phyloP scores from a whole-genome alignment of 2,797 vertebrate species.

The Cephalopachus bancanus region DNA sequence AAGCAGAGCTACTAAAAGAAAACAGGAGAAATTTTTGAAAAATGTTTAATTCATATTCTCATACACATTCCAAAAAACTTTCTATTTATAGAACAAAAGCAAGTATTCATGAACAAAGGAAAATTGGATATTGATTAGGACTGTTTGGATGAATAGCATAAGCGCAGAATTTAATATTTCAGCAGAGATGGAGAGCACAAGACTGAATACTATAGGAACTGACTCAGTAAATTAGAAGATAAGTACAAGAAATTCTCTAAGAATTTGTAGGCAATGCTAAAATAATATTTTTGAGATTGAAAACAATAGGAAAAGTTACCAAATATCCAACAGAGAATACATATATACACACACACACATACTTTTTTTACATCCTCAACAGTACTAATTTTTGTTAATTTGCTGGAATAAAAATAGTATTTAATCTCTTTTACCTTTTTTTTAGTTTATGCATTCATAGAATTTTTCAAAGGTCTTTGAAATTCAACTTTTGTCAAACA shows the following conservation, averaged over 20 bases:
- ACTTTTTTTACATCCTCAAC: background rate
- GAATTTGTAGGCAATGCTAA: background rate
- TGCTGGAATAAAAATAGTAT: background rate
- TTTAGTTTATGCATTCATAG: background rate
- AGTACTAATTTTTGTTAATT: slow-evolving; percentile 13
- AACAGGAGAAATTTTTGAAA: background rate
- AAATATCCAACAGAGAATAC: background rate
- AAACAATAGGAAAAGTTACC: background rate
- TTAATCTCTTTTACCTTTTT: background rate
- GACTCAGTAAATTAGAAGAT: slow-evolving; percentile 1
- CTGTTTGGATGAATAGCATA: slow-evolving; percentile 39
- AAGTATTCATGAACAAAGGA: background rate
- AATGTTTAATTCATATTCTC: slow-evolving; percentile 53
- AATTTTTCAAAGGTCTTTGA: background rate
- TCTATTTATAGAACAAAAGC: background rate
- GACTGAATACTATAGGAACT: background rate
- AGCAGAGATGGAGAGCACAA: background rate
- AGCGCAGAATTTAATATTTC: slow-evolving; percentile 51
- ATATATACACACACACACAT: background rate
- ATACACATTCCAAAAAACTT: slow-evolving; percentile 6
- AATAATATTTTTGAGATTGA: slow-evolving; percentile 9
- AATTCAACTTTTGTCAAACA: slow-evolving; percentile 55
- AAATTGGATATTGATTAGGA: slow-evolving; percentile 56
- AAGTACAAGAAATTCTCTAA: slow-evolving; percentile 2
- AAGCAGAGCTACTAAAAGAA: background rate